phyloP scores from a whole-genome alignment of 2,888 invertebrate species.

The Blastobasis adustella region DNA sequence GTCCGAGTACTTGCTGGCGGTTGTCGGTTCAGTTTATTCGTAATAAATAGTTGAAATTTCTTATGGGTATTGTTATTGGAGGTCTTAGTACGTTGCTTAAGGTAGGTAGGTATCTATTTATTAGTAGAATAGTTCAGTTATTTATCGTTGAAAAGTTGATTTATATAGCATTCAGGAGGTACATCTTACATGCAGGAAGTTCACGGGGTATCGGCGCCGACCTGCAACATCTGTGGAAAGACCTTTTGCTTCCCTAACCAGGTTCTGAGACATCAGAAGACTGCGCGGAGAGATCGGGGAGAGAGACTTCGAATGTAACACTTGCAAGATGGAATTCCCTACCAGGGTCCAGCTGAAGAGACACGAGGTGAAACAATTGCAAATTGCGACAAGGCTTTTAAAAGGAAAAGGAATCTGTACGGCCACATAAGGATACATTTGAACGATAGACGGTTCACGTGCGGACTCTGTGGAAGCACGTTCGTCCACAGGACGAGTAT shows the following conservation, averaged over 20 bases:
- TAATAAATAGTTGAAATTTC: no score
- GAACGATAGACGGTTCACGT: slow-evolving; percentile 23
- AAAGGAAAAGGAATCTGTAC: slow-evolving; percentile 19
- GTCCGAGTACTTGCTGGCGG: no score
- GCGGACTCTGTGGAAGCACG: slow-evolving; percentile 16
- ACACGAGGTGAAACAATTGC: slow-evolving; percentile 48
- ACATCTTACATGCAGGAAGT: background rate
- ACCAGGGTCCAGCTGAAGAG: slow-evolving; percentile 19
- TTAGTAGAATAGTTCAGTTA: no score
- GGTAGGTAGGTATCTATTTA: no score
- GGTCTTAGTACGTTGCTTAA: no score
- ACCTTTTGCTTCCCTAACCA: slow-evolving; percentile 23
- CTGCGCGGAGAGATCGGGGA: slow-evolving; percentile 25
- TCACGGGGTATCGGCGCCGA: background rate
- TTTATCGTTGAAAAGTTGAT: no score
- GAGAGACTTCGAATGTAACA: slow-evolving; percentile 26
- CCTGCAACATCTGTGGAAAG: slow-evolving; percentile 29
- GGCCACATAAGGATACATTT: slow-evolving; percentile 32
- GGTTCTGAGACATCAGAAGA: slow-evolving; percentile 31
- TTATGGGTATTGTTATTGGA: no score
- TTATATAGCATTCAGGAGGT: no score
- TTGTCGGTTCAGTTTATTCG: no score
- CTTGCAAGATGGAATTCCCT: slow-evolving; percentile 25
- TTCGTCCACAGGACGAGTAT: slow-evolving; percentile 23
- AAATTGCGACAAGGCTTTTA: slow-evolving; percentile 37